Evolutionary conservation across 2,888 invertebrate species (phyloP), one percentile per base, ranked within the genome.

Genomic region (Hermodice carunculata): DNA sequence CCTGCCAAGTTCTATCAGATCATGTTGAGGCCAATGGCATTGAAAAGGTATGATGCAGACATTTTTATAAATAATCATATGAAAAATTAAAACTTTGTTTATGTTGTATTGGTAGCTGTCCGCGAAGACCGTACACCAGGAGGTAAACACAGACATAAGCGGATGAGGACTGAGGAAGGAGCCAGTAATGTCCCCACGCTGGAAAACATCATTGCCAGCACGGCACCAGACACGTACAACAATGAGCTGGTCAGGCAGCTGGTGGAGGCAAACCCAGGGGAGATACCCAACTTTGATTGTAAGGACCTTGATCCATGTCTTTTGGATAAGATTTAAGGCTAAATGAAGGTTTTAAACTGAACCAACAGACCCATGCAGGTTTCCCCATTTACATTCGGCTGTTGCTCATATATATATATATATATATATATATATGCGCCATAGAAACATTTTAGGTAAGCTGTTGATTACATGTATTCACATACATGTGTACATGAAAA

Each of bases 61-160:
- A 37, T 37, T 28, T 24, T 4, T 22, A 43, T 22, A 22, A 43
- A 19, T 22, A 43, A 43, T 19, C 19, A 43, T 14, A 22, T 3
- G 2, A 43, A 19, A 43, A 22, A 14, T 8, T 43, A 22, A 43
- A 43, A 43, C 19, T 43, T 5, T 43, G 43, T 22, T 24, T 43
- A 22, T 43, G 40, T n/a, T n/a, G n/a, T n/a, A n/a, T n/a, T 64
- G 62, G 1, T 66, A 85, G 86, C 84, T 68, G 86, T 86, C 5
- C 65, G 86, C 51, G 86, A 86, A 65, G 86, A 86, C 69, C 61
- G 85, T 42, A 82, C 83, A 0, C 85, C 86, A 4, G 85, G 86
- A 6, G 84, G 85, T 4, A 83, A 82, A 66, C 84, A 84, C 58
- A 70, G 83, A 31, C 72, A 76, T 58, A 84, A 84, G 64, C 72